Conservation (phyloP, 2,113 vertebrate genomes). For the Petaurus breviceps region DNA sequence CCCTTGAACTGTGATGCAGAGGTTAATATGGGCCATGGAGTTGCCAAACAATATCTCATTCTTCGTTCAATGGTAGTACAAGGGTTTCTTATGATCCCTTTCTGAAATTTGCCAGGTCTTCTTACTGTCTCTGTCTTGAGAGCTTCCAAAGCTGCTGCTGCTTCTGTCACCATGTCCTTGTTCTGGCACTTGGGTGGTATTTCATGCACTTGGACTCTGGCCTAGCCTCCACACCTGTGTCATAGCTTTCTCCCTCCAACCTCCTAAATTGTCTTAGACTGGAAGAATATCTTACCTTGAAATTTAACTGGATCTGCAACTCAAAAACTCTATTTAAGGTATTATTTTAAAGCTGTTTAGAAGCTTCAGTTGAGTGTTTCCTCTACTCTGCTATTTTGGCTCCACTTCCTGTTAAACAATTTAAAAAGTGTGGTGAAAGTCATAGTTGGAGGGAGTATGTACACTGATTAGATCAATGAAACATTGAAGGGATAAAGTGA, state of each 20-base stretch:
- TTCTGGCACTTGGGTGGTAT: background rate
- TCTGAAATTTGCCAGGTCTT: background rate
- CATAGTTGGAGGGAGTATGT: background rate
- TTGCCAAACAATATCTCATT: background rate
- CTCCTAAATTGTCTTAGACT: background rate
- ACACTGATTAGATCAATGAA: background rate
- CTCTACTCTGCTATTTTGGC: background rate
- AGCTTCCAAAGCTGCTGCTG: background rate
- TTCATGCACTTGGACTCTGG: background rate
- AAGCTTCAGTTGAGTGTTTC: background rate
- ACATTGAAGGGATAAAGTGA: background rate
- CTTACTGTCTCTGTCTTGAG: background rate
- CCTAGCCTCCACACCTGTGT: background rate
- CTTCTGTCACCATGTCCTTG: background rate
- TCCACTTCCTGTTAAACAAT: background rate
- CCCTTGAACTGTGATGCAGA: background rate
- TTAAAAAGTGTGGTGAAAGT: background rate
- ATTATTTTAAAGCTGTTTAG: background rate
- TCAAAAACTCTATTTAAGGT: too few species aligned
- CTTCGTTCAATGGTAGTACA: background rate
- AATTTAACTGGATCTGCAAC: background rate
- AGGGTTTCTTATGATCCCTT: background rate
- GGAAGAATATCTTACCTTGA: background rate
- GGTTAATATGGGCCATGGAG: background rate
- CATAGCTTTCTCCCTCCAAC: background rate